These are phyloP conservation scores for Taeniopygia guttata DNA, from an alignment of 2,797 vertebrate genomes.

Conservation along the genomic window DNA sequence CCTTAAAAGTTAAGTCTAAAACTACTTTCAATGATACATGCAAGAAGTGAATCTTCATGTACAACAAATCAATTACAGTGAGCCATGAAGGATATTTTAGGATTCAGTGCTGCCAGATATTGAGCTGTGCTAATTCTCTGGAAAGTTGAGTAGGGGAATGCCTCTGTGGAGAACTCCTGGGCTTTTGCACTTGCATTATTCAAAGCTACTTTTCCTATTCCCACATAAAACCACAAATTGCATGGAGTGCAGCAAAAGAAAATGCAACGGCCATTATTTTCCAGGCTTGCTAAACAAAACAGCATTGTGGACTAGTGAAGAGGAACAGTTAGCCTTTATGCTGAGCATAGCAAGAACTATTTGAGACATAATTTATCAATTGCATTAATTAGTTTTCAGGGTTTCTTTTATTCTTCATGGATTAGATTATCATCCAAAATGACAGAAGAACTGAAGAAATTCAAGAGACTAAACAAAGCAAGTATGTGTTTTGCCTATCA, in stretches of 20 bases:
- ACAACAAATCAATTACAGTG: neutral
- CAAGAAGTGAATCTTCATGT: neutral
- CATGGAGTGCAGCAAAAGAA: neutral
- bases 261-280: neutral
- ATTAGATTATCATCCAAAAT: neutral
- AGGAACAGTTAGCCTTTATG: conserved; percentile 11
- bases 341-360: neutral
- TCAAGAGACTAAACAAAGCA: neutral
- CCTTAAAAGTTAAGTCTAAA: conserved; percentile 37
- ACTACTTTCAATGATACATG: neutral
- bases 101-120: neutral
- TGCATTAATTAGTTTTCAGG: neutral
- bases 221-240: neutral
- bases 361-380: neutral
- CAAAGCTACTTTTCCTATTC: neutral
- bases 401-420: neutral
- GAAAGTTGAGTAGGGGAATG: neutral
- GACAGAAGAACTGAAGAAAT: neutral
- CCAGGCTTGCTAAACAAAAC: conserved; percentile 13
- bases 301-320: neutral
- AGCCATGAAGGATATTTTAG: conserved; percentile 16
- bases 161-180: neutral
- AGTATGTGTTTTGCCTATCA: neutral
- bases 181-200: neutral
- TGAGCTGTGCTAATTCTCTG: conserved; percentile 1